Conservation (phyloP, 2,113 vertebrate genomes). For the Heterochromis multidens region DNA sequence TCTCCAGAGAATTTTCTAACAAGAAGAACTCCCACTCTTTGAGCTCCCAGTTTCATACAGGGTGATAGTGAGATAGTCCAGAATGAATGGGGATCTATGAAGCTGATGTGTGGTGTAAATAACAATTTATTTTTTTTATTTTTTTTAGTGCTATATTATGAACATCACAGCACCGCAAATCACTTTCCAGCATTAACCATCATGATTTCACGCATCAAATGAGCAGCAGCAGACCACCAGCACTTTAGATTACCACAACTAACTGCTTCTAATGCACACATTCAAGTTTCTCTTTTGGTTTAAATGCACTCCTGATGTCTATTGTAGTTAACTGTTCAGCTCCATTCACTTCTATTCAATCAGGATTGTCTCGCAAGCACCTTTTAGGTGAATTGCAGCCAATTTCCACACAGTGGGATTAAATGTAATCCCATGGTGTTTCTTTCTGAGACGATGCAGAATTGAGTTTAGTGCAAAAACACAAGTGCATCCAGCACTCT, state of each 20-base stretch:
- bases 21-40: too few species aligned
- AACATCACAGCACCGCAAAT: not conserved
- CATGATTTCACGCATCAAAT: not conserved
- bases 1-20: too few species aligned
- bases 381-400: not conserved
- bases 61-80: too few species aligned
- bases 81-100: too few species aligned
- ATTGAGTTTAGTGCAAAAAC: not conserved
- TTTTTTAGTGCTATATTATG: too few species aligned
- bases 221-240: not conserved
- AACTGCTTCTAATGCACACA: not conserved
- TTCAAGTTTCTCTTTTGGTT: not conserved
- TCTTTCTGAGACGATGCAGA: not conserved
- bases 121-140: too few species aligned
- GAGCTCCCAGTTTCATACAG: too few species aligned
- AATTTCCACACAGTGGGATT: not conserved
- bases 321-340: not conserved
- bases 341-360: not conserved
- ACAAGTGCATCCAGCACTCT: not conserved
- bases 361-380: not conserved
- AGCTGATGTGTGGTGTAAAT: too few species aligned
- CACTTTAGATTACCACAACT: not conserved
- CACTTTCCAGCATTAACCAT: not conserved
- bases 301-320: too few species aligned
- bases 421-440: not conserved